These are phyloP conservation scores for Eueremaeus valkanovi DNA, from an alignment of 2,888 invertebrate genomes.

Conservation along the genomic window DNA sequence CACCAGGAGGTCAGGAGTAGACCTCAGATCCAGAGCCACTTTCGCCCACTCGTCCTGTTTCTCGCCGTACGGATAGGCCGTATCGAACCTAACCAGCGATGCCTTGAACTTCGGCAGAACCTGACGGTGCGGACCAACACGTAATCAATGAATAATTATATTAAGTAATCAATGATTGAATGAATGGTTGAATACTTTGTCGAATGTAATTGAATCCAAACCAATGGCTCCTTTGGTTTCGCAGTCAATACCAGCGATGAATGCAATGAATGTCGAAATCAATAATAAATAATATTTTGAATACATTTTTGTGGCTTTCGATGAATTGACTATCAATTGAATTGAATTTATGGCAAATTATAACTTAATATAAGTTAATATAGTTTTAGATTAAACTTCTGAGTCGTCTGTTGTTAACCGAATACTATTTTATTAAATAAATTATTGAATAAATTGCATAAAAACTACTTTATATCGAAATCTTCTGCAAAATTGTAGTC, in stretches of 20 bases:
- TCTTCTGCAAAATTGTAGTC: not conserved
- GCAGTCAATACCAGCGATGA: conserved; percentile 7
- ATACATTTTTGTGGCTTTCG: not conserved
- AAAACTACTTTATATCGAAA: not conserved
- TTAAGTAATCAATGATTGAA: not conserved
- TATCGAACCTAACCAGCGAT: conserved; percentile 86
- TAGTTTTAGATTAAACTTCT: not conserved
- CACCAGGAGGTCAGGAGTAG: conserved; percentile 64
- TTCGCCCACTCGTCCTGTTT: conserved; percentile 81
- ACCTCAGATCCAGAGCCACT: conserved; percentile 68
- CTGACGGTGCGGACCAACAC: conserved; percentile 51
- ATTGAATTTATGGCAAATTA: not conserved
- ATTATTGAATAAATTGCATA: not conserved
- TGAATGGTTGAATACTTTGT: conserved; percentile 59
- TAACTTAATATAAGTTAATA: not conserved
- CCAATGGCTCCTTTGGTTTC: conserved; percentile 66
- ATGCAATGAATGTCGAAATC: not conserved
- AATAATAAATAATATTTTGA: not conserved
- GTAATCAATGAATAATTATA: not conserved
- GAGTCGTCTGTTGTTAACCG: not conserved
- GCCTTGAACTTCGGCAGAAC: conserved; percentile 75
- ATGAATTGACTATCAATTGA: not conserved
- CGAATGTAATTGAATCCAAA: conserved; percentile 71
- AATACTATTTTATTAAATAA: too few species aligned
- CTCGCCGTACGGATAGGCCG: conserved; percentile 89